Conservation (phyloP, 2,797 vertebrate species). For the Acipenser transmontanus region DNA sequence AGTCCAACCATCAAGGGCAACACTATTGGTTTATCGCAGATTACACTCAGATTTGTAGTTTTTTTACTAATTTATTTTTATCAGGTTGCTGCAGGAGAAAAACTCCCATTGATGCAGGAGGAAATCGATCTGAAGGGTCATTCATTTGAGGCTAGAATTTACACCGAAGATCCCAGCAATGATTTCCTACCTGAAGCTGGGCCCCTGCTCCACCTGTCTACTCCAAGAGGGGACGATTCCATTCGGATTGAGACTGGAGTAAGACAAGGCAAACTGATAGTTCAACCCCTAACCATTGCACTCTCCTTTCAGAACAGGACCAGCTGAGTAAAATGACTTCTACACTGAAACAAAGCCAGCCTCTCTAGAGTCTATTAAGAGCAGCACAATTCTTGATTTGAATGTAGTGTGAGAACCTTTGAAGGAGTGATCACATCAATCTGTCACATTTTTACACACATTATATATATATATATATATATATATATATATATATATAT, state of each 20-base stretch:
- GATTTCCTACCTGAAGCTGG: constrained; percentile 90
- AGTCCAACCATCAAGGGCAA: too few relatives aligned
- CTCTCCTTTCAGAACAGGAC: not conserved
- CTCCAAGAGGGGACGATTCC: constrained; percentile 62
- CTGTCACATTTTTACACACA: too few relatives aligned
- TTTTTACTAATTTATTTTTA: not conserved
- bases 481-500: too few relatives aligned
- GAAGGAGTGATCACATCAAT: too few relatives aligned
- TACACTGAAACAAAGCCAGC: too few relatives aligned
- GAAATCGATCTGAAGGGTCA: constrained; percentile 80
- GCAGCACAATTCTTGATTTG: too few relatives aligned
- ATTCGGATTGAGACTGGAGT: constrained; percentile 93
- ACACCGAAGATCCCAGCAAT: constrained; percentile 87
- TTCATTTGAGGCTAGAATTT: constrained; percentile 93
- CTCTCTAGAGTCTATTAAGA: too few relatives aligned
- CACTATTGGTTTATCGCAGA: too few relatives aligned
- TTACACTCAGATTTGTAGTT: too few relatives aligned
- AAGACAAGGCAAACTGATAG: constrained; percentile 67
- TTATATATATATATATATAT: too few relatives aligned
- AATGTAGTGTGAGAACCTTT: too few relatives aligned
- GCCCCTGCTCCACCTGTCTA: constrained; percentile 81
- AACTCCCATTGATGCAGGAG: constrained; percentile 82
- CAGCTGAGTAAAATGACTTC: too few relatives aligned
- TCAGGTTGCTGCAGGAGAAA: constrained; percentile 90
- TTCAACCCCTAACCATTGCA: not conserved